Evolutionary conservation across 1,140 invertebrate species (phyloP).

Genomic region (Drosophila setifemur): DNA sequence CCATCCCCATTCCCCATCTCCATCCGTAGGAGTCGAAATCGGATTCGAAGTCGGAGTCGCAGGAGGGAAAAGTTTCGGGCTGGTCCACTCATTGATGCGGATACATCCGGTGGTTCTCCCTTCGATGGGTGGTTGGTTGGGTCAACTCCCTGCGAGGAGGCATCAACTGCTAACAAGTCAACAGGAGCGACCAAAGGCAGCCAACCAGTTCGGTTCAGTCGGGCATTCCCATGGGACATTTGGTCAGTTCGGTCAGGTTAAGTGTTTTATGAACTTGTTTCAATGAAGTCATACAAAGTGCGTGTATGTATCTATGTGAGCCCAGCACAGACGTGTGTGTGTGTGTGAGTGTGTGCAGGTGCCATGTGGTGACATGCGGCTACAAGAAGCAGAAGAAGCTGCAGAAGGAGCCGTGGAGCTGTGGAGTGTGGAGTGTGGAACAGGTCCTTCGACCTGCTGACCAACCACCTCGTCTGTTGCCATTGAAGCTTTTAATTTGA

Average conservation of each 20-base stretch:
- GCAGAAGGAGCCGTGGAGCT: conserved; percentile 5
- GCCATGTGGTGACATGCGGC: conserved; percentile 67
- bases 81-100: conserved; percentile 65
- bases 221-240: conserved; percentile 60
- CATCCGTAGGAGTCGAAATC: conserved; percentile 19
- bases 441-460: conserved; percentile 17
- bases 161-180: conserved; percentile 70
- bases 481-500: conserved; percentile 81
- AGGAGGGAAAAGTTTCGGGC: conserved; percentile 53
- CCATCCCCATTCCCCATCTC: not conserved
- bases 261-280: conserved; percentile 80
- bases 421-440: conserved; percentile 2
- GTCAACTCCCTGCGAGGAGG: not conserved
- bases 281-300: conserved; percentile 74
- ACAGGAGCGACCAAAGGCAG: conserved; percentile 28
- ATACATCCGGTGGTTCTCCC: conserved; percentile 58
- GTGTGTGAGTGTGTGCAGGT: conserved; percentile 38
- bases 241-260: conserved; percentile 69
- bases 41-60: conserved; percentile 11
- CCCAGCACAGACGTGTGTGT: not conserved
- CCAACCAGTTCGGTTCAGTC: conserved; percentile 26
- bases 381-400: not conserved
- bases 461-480: conserved; percentile 46
- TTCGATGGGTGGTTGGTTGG: not conserved
- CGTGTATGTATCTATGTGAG: too few species aligned